phyloP scores from a whole-genome alignment of 2,113 vertebrate genomes.

The Ameiurus melas region DNA sequence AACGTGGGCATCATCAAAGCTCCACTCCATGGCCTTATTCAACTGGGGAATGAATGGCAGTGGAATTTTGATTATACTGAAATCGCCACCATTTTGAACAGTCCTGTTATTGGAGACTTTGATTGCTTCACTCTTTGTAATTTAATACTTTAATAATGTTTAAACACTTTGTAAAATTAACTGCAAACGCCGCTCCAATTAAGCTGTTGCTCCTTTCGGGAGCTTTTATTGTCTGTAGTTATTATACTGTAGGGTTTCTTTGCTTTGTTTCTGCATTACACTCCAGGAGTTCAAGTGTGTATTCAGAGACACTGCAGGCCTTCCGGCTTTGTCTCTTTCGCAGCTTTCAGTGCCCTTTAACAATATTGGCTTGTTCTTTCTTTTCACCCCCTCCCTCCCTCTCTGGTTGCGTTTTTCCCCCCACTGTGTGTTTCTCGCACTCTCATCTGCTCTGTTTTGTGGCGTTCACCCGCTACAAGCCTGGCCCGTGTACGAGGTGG shows the following conservation, averaged over 20 bases:
- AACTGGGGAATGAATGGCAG: neutral
- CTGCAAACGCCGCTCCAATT: neutral
- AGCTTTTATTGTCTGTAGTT: slow-evolving; percentile 21
- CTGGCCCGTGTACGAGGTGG: slow-evolving; percentile 26
- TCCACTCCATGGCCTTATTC: neutral
- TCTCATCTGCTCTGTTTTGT: slow-evolving; percentile 39
- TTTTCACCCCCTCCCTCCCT: slow-evolving; percentile 3
- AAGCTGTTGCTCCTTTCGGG: slow-evolving; percentile 20
- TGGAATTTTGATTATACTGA: neutral
- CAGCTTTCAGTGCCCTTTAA: slow-evolving; percentile 38
- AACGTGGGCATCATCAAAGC: neutral
- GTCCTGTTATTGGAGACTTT: neutral
- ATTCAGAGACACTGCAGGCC: slow-evolving; percentile 34
- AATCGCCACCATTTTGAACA: neutral
- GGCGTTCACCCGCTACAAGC: slow-evolving; percentile 36
- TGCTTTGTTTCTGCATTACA: slow-evolving; percentile 25
- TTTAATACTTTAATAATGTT: slow-evolving; percentile 21
- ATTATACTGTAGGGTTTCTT: slow-evolving; percentile 25
- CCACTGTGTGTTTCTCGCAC: slow-evolving; percentile 10
- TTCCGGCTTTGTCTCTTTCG: slow-evolving; percentile 15
- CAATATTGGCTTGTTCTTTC: slow-evolving; percentile 41
- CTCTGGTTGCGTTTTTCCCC: slow-evolving; percentile 5
- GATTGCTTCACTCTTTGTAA: slow-evolving; percentile 18
- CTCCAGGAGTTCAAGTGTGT: slow-evolving; percentile 31
- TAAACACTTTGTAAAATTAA: slow-evolving; percentile 14